These are phyloP conservation scores for Fragum sueziense DNA, from an alignment of 2,888 invertebrate genomes.

Conservation along the genomic window DNA sequence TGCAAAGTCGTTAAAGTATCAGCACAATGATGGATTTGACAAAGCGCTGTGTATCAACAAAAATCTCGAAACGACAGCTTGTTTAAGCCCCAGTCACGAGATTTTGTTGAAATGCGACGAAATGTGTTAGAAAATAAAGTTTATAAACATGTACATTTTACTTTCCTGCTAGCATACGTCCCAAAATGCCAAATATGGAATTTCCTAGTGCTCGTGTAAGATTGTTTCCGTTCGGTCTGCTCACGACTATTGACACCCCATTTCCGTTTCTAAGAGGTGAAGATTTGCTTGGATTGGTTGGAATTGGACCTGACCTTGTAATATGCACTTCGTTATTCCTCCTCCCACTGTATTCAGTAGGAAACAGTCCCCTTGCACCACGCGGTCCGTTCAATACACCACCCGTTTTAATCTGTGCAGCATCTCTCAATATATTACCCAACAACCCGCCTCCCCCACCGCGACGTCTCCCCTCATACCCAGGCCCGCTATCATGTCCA, in stretches of 20 bases:
- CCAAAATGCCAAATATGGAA: not conserved
- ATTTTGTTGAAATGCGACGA: too few relatives aligned
- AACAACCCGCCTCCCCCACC: not conserved
- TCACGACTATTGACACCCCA: not conserved
- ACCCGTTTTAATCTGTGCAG: not conserved
- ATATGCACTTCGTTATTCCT: not conserved
- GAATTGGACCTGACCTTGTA: not conserved
- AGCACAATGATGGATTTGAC: too few relatives aligned
- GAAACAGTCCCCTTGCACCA: not conserved
- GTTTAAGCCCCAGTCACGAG: too few relatives aligned
- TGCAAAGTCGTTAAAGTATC: too few relatives aligned
- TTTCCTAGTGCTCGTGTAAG: not conserved
- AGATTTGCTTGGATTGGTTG: not conserved
- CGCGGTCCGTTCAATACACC: not conserved
- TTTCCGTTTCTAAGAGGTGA: too few relatives aligned
- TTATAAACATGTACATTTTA: too few relatives aligned
- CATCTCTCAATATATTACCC: constrained; percentile 3
- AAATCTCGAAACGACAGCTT: too few relatives aligned
- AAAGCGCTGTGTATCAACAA: too few relatives aligned
- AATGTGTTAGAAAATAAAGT: too few relatives aligned
- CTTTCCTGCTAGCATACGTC: not conserved
- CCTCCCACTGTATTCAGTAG: not conserved
- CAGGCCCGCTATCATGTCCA: not conserved
- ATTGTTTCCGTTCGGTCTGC: not conserved
- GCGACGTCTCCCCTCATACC: not conserved